These are phyloP conservation scores for Schizothorax lantsangensis DNA, from an alignment of 2,797 vertebrate genomes.

Conservation along the genomic window DNA sequence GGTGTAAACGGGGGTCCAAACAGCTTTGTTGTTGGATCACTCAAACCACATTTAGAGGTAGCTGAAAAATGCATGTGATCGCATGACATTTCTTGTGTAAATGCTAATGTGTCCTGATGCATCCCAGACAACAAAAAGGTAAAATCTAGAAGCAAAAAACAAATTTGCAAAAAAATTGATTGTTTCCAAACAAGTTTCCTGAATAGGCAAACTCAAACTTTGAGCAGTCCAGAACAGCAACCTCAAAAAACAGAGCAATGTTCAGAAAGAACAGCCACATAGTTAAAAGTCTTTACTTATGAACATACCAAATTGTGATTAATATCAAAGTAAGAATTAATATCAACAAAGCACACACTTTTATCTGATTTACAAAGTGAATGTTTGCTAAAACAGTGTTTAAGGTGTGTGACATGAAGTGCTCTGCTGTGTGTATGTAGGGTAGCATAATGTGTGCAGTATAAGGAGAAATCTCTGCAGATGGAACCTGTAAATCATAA, in stretches of 20 bases:
- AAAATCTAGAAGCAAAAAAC: neutral
- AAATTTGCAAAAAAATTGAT: neutral
- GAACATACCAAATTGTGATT: neutral
- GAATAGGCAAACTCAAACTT: neutral
- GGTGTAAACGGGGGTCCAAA: neutral
- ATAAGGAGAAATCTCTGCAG: conserved; percentile 40
- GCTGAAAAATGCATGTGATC: neutral
- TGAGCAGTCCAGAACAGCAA: neutral
- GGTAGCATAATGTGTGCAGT: neutral
- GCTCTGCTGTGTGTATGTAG: neutral
- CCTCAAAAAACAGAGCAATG: neutral
- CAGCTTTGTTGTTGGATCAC: neutral
- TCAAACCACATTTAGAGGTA: conserved; percentile 12
- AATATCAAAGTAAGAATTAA: neutral
- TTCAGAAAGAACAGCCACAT: neutral
- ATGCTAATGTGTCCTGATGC: neutral
- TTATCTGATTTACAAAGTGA: neutral
- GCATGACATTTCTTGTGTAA: neutral
- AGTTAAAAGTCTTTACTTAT: neutral
- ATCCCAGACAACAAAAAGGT: neutral
- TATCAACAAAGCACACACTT: neutral
- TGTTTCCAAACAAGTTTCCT: neutral
- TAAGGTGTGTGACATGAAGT: neutral
- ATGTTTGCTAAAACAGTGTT: neutral
- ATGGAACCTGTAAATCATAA: conserved; percentile 58